Percentiles rank a stretch among this genome's conserved stretches.
Conservation (phyloP, 2,113 vertebrate genomes). For the Nerophis lumbriciformis region DNA sequence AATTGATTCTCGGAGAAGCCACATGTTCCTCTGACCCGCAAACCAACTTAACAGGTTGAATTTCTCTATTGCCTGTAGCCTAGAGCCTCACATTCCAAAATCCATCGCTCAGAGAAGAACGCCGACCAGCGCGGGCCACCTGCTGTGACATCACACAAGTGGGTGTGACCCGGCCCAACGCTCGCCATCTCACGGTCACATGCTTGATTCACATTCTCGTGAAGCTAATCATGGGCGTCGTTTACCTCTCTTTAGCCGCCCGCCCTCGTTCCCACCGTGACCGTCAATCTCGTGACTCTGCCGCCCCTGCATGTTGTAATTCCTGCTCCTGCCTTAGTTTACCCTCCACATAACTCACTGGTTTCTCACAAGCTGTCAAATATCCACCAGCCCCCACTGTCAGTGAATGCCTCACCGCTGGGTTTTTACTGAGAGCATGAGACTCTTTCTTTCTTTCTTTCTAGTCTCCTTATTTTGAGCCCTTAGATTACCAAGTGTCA, state of each 20-base stretch:
- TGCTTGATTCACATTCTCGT: too few relatives aligned
- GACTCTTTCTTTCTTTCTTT: background rate
- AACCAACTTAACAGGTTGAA: conserved; percentile 2
- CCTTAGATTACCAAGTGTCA: too few relatives aligned
- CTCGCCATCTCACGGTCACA: too few relatives aligned
- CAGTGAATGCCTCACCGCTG: background rate
- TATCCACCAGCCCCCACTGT: background rate
- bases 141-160: too few relatives aligned
- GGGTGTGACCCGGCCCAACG: too few relatives aligned
- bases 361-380: too few relatives aligned
- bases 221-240: too few relatives aligned
- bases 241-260: background rate
- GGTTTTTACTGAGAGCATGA: background rate
- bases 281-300: conserved; percentile 35
- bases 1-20: conserved; percentile 19
- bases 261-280: conserved; percentile 39
- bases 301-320: conserved; percentile 21
- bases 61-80: background rate
- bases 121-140: too few relatives aligned
- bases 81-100: too few relatives aligned
- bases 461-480: background rate
- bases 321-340: conserved; percentile 14
- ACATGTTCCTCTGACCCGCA: conserved; percentile 1
- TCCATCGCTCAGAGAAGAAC: too few relatives aligned
- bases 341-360: too few relatives aligned